Evolutionary conservation across 2,888 invertebrate species (phyloP), one percentile per base, ranked within the genome.

Genomic region (Mantis religiosa): DNA sequence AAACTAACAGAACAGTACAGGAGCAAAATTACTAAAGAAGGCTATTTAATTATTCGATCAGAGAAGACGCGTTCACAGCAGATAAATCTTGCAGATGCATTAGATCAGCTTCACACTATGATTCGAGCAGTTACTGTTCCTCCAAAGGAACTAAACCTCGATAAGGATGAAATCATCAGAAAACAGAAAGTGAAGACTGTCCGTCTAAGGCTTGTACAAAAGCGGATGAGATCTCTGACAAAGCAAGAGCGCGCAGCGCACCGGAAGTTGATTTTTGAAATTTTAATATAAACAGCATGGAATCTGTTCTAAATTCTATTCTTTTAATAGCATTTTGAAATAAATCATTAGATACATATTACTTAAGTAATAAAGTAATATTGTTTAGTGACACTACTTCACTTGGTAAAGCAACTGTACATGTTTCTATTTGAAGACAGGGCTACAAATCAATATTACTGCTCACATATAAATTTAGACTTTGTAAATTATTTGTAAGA

Each of bases 51-150:
- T n/a, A 94, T 99, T 27, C 96, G 96, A 88, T 99, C 99, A 0
- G 99, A 99, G 91, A 93, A 96, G 89, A 99, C 99, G 0, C 95
- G 99, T 88, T 97, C 97, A 0, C 98, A 98, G 92, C 97, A 98
- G 91, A 93, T 99, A 91, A 99, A 99, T 93, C 93, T 98, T 90
- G 99, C 99, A 0, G 98, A 99, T 93, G 98, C 98, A 90, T 93
- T 99, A 92, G 96, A 97, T 92, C 98, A 98, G 92, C 93, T 99
- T 12, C 94, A 99, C 41, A 94, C 94, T 12, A 93, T 97, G 89
- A 96, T 99, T 88, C 94, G 97, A 90, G 93, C 94, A 83, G 95
- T 95, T 0, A 93, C 94, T 0, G 93, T 95, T 90, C 94, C 95
- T 9, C 92, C 94, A 0, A 92, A 94, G 0, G 91, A 92, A 89